Percentiles rank a stretch among this genome's conserved stretches.
phyloP scores from a whole-genome alignment of 2,888 invertebrate genomes.

The Lingula anatina region DNA sequence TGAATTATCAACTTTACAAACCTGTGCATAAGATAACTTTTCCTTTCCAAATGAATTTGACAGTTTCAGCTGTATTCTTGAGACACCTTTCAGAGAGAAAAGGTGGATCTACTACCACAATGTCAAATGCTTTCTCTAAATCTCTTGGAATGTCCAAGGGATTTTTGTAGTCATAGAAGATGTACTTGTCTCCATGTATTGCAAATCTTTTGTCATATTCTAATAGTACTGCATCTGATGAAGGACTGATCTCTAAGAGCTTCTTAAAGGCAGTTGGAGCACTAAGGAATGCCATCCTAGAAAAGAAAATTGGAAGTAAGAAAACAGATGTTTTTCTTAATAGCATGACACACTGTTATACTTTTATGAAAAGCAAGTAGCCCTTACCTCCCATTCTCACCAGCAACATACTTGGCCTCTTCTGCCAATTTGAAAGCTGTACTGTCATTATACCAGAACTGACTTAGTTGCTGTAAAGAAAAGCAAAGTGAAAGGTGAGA shows the following conservation, averaged over 20 bases:
- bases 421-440: constrained; percentile 71
- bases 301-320: constrained; percentile 10
- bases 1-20: constrained; percentile 16
- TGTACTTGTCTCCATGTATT: constrained; percentile 71
- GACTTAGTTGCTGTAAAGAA: constrained; percentile 75
- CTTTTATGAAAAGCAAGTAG: too few species aligned
- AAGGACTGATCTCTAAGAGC: constrained; percentile 34
- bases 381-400: constrained; percentile 51
- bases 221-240: constrained; percentile 51
- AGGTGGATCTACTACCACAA: constrained; percentile 91
- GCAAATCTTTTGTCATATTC: constrained; percentile 84
- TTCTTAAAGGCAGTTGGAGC: constrained; percentile 78
- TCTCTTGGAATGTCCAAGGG: constrained; percentile 67
- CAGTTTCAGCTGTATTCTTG: constrained; percentile 72
- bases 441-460: constrained; percentile 90
- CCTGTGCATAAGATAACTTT: constrained; percentile 83
- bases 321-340: neutral
- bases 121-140: constrained; percentile 62
- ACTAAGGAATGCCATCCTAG: constrained; percentile 73
- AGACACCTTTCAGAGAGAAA: constrained; percentile 91
- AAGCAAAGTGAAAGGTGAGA: constrained; percentile 1
- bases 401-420: constrained; percentile 61
- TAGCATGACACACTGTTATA: too few species aligned
- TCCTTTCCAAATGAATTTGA: constrained; percentile 67
- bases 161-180: constrained; percentile 81